Evolutionary conservation across 2,113 vertebrate species (phyloP).

Genomic region (Corythornis madagascariensis): DNA sequence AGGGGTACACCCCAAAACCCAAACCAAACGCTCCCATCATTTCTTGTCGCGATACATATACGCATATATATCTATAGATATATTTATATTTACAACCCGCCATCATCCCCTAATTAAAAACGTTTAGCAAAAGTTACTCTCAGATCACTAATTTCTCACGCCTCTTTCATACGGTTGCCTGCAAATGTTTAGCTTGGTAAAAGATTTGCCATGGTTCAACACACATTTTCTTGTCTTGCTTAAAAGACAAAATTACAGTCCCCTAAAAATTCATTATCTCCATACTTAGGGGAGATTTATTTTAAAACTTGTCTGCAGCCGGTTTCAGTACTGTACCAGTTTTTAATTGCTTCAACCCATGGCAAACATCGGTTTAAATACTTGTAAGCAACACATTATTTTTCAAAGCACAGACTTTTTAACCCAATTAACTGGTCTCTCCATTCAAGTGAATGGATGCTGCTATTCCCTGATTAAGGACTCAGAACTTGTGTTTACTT

Average conservation of each 20-base stretch:
- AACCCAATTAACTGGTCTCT: not conserved
- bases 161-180: not conserved
- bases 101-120: accelerated
- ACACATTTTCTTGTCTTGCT: not conserved
- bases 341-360: not conserved
- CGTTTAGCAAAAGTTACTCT: not conserved
- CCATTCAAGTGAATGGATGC: not conserved
- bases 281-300: not conserved
- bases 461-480: not conserved
- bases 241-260: not conserved
- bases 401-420: not conserved
- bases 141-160: accelerated
- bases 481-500: not conserved
- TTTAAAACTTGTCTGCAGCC: not conserved
- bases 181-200: not conserved
- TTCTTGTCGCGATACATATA: too few relatives aligned
- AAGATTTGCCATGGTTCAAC: not conserved
- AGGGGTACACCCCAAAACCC: too few relatives aligned
- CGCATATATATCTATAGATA: not conserved
- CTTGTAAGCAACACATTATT: not conserved
- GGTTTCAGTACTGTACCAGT: not conserved
- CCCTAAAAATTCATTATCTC: not conserved
- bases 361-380: not conserved
- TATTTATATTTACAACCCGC: accelerated
- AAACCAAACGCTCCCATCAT: too few relatives aligned